Conservation (phyloP, 2,888 invertebrate genomes). For the Stenichneumon culpator region DNA sequence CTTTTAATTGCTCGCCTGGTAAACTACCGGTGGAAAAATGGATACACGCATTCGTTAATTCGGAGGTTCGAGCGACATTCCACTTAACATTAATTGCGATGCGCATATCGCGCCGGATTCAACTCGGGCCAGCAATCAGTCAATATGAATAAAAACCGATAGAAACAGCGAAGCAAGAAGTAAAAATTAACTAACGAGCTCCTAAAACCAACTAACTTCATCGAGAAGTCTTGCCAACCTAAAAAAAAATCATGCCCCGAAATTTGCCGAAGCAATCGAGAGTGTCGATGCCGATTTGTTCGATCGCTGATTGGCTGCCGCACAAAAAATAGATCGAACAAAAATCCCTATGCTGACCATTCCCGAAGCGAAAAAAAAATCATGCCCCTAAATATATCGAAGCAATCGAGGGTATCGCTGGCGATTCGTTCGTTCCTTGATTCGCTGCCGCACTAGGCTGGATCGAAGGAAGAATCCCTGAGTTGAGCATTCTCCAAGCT, state of each 20-base stretch:
- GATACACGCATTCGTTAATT: not conserved
- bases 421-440: not conserved
- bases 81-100: not conserved
- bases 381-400: not conserved
- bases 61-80: not conserved
- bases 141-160: not conserved
- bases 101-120: not conserved
- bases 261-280: not conserved
- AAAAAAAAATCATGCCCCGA: no score
- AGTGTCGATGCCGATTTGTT: not conserved
- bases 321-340: not conserved
- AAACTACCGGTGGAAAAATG: not conserved
- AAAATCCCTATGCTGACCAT: not conserved
- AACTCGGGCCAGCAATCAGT: not conserved
- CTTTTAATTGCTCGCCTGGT: slow-evolving; percentile 1
- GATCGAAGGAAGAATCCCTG: not conserved
- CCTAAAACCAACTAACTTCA: no score
- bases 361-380: no score
- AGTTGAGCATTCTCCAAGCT: not conserved
- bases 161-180: not conserved
- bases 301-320: not conserved
- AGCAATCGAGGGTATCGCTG: not conserved
- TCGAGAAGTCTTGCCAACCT: no score
- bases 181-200: no score
- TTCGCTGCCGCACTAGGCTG: not conserved